Base-by-base conservation (phyloP, 2,113 vertebrate genomes). In the Noturus placidus region DNA sequence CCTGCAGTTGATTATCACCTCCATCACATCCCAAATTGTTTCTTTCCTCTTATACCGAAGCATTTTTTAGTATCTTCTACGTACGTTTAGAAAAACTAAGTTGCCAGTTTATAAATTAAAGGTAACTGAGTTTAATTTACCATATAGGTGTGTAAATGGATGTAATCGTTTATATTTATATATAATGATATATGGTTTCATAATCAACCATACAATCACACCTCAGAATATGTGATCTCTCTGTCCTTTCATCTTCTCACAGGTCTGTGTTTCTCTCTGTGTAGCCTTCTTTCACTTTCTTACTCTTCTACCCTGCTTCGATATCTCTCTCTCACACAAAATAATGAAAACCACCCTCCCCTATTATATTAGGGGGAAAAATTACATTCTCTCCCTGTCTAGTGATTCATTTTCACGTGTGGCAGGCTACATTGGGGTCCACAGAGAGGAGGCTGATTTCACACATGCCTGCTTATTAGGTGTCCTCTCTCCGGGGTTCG, bases 391-490 rank as follows among this genome's bases (percentile, higher is more conserved):
- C 93, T 93, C 92, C 86, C 92, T 92, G 85, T 89, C 91, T 86
- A 93, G 91, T 94, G 79, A 93, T 93, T 94, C 91, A 94, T 94
- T 95, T 95, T 93, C 92, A 93, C 94, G 91, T 94, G 92, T 92
- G 93, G 90, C 70, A 92, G 91, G 90, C 92, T 88, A 85, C 89
- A 42, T 69, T 52, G 65, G 35, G 83, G 52, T 82, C 74, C 70
- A 84, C 61, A 63, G 91, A 92, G 89, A 90, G 87, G 90, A 90
- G 91, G 74, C 80, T 93, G 95, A 94, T 94, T 94, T 94, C 93
- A 94, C 94, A 95, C 94, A 92, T 91, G 91, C 92, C 93, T 93
- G 92, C 90, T 93, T 92, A 93, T 95, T 93, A 94, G 92, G 93
- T 90, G 92, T 90, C 87, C 70, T 90, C 56, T 50, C 92, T 91